Evolutionary conservation across 1,140 invertebrate species (phyloP), one percentile per base, ranked within the genome.

Genomic region (Scaptomyza graminum): DNA sequence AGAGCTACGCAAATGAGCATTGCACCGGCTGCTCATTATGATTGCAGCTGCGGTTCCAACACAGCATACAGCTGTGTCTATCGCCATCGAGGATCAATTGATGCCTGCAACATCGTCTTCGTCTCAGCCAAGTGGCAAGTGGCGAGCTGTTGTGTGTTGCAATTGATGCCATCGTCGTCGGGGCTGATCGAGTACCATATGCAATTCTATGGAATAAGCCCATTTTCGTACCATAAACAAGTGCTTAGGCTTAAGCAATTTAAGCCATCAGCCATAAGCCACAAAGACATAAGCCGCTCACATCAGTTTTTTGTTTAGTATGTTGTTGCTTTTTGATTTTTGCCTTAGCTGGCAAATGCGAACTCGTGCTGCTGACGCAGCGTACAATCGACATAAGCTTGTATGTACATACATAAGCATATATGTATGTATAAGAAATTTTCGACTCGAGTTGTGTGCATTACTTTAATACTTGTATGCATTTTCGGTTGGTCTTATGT

Each of bases 321-420:
- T 37, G 22, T 13, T 28, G 7, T 43, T 52, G 43, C 39, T 52
- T 15, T 66, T 18, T 2, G 18, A 22, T 22, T 22, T 25, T 22
- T 25, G 47, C 47, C 37, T 25, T 25, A 50, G 49, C 49, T 44
- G 22, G 41, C 22, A 57, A 22, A 44, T 31, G 56, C 34, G 15
- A 65, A 59, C 74, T 62, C 62, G 63, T 71, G 74, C 46, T 77
- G 81, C 78, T 82, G 81, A 85, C 70, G 50, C 55, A 50, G 77
- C 67, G 44, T 52, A 49, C 47, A 82, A 74, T 82, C 79, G 63
- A 70, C 64, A 47, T 54, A 25, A 47, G 13, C 50, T 13, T 22
- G 18, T 2, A n/a, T n/a, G n/a, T n/a, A n/a, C n/a, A n/a, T n/a
- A 22, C 18, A 22, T 22, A 22, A 22, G 18, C 1, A 22, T 22